Conservation (phyloP, 2,797 vertebrate species). For the Siniperca undulata region DNA sequence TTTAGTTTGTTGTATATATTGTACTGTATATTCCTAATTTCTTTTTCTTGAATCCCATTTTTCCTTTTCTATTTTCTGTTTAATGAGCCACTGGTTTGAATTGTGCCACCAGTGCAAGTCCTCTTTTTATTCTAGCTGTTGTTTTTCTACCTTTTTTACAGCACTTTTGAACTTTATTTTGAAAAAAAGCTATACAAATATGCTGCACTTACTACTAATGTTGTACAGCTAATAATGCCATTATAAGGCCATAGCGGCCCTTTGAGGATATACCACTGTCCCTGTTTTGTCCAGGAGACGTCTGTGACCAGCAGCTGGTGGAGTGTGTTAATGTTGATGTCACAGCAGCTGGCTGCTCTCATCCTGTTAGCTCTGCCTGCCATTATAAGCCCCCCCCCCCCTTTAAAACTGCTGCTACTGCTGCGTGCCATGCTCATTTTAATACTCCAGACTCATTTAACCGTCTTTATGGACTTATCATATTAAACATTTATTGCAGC, state of each 20-base stretch:
- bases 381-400: conserved; percentile 66
- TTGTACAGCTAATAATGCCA: conserved; percentile 62
- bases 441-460: conserved; percentile 85
- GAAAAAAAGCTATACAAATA: conserved; percentile 15
- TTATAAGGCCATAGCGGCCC: conserved; percentile 54
- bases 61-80: background rate
- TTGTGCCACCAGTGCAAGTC: background rate
- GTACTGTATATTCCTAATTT: background rate
- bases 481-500: conserved; percentile 87
- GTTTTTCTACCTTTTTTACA: background rate
- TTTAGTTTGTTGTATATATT: background rate
- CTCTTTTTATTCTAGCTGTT: background rate
- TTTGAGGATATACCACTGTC: conserved; percentile 63
- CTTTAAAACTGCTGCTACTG: conserved; percentile 68
- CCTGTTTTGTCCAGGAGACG: conserved; percentile 73
- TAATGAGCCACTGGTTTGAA: conserved; percentile 3
- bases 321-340: conserved; percentile 82
- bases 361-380: conserved; percentile 81
- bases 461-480: conserved; percentile 85
- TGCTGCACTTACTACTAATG: conserved; percentile 10
- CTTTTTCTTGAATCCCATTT: background rate
- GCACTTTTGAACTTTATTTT: conserved; percentile 23
- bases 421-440: conserved; percentile 78
- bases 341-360: conserved; percentile 82
- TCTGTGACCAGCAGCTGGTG: conserved; percentile 80